phyloP scores from a whole-genome alignment of 2,888 invertebrate genomes.

The Koerneria pararmatus region DNA sequence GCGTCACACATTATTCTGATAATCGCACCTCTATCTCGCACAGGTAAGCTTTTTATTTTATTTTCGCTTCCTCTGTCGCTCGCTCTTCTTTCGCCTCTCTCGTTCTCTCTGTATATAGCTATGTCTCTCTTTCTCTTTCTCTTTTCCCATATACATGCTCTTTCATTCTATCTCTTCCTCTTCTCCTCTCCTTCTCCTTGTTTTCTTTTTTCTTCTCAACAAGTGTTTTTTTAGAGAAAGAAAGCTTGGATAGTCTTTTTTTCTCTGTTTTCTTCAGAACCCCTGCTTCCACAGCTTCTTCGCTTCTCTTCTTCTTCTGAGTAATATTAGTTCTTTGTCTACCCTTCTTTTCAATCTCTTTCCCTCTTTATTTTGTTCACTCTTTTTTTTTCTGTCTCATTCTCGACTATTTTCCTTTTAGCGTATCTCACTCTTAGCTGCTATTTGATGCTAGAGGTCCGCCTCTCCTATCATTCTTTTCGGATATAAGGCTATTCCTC shows the following conservation, averaged over 20 bases:
- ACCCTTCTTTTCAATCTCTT: constrained; percentile 1
- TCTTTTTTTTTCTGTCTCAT: neutral
- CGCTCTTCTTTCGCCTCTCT: neutral
- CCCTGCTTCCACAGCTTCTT: constrained; percentile 15
- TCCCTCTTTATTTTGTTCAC: constrained; percentile 2
- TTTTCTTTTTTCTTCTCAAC: too few species aligned
- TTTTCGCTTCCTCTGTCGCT: neutral
- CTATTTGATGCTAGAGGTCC: too few species aligned
- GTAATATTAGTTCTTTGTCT: constrained; percentile 11
- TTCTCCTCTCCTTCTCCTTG: neutral
- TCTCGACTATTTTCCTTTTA: too few species aligned
- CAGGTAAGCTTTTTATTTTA: too few species aligned
- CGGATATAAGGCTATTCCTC: too few species aligned
- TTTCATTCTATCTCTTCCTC: neutral
- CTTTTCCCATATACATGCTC: neutral
- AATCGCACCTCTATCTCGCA: too few species aligned
- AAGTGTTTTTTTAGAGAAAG: too few species aligned
- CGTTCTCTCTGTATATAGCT: neutral
- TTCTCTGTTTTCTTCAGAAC: too few species aligned
- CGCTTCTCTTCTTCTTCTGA: neutral
- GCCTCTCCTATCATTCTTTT: too few species aligned
- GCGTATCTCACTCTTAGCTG: too few species aligned
- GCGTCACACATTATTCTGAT: too few species aligned
- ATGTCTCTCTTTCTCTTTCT: neutral
- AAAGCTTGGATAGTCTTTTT: too few species aligned